These are phyloP conservation scores for Muntiacus muntjak DNA, from an alignment of 2,113 vertebrate genomes.

Conservation along the genomic window DNA sequence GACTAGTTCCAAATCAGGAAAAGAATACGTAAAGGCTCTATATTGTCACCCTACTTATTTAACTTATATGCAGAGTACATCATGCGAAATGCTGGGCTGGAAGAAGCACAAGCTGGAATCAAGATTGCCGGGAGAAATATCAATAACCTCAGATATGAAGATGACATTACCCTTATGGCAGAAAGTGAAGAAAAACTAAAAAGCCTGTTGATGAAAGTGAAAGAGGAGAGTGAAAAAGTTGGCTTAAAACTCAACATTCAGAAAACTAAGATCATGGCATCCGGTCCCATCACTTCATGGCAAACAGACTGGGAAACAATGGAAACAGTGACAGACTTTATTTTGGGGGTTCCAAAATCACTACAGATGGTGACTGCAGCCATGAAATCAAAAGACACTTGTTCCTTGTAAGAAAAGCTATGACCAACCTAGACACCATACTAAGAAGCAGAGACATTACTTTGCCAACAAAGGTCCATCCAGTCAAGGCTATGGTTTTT, in stretches of 20 bases:
- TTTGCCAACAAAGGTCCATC: background rate
- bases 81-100: background rate
- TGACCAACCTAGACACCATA: background rate
- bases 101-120: background rate
- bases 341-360: background rate
- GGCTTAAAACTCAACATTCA: background rate
- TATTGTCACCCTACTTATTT: background rate
- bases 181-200: background rate
- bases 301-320: background rate
- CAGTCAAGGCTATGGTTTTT: background rate
- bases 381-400: background rate
- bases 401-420: background rate
- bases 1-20: background rate
- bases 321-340: background rate
- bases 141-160: background rate
- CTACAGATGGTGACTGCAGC: background rate
- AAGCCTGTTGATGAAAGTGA: background rate
- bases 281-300: background rate
- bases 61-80: background rate
- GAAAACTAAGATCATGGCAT: background rate
- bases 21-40: background rate
- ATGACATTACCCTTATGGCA: background rate
- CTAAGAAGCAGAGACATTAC: background rate
- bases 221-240: background rate
- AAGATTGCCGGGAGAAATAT: background rate